These are phyloP conservation scores for Campoplex capitator DNA, from an alignment of 2,888 invertebrate species.

Conservation along the genomic window DNA sequence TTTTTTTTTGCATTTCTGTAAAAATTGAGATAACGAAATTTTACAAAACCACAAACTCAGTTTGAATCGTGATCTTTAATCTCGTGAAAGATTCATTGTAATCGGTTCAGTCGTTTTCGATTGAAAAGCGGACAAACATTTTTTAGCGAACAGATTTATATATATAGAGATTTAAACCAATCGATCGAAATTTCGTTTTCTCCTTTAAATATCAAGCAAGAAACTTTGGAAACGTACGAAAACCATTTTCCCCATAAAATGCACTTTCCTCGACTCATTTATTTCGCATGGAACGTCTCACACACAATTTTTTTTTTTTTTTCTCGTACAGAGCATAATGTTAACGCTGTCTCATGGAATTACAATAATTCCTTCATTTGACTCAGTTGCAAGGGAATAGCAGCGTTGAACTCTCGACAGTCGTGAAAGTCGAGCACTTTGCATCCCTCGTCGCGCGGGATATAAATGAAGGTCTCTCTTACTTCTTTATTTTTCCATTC, in stretches of 20 bases:
- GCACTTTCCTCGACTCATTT: background rate
- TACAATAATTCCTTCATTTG: slow-evolving; percentile 60
- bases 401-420: slow-evolving; percentile 42
- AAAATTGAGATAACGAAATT: too few relatives aligned
- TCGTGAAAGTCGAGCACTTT: slow-evolving; percentile 35
- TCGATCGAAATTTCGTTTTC: too few relatives aligned
- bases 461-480: slow-evolving; percentile 35
- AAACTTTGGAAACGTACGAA: background rate
- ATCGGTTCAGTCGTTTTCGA: too few relatives aligned
- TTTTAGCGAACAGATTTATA: too few relatives aligned
- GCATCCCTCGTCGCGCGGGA: slow-evolving; percentile 1
- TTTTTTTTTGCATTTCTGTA: too few relatives aligned
- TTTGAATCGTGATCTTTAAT: too few relatives aligned
- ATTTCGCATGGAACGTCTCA: slow-evolving; percentile 5
- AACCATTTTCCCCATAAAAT: too few relatives aligned
- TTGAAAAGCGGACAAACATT: too few relatives aligned
- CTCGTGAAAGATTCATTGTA: too few relatives aligned
- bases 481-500: background rate
- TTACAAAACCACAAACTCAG: too few relatives aligned
- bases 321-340: background rate
- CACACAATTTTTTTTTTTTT: slow-evolving; percentile 14
- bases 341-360: slow-evolving; percentile 25
- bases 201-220: too few relatives aligned
- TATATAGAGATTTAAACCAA: too few relatives aligned
- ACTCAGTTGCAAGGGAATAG: background rate